A percentile compares a stretch with the other conserved stretches of the same genome.
Conservation (phyloP, 2,888 invertebrate species). For the Apantesis nais region DNA sequence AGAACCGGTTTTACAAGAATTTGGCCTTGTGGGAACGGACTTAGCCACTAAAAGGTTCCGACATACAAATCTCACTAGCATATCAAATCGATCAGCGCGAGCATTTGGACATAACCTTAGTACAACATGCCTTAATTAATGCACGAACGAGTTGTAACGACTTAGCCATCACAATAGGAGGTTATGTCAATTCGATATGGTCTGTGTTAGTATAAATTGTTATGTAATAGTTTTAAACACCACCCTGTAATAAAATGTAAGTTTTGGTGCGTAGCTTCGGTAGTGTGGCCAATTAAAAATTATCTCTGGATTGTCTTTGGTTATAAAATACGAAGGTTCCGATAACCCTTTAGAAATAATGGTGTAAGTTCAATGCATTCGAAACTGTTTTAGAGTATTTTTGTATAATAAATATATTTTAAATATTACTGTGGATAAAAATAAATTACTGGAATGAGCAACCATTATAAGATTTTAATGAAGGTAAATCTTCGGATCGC, state of each 20-base stretch:
- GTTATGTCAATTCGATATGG: constrained; percentile 33
- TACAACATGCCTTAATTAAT: constrained; percentile 31
- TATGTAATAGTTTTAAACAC: constrained; percentile 20
- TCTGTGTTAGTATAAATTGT: constrained; percentile 25
- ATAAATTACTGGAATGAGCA: no score
- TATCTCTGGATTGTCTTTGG: neutral
- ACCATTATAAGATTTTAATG: no score
- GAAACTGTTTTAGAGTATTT: neutral
- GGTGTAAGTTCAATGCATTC: neutral
- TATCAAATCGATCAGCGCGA: constrained; percentile 34
- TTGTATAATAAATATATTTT: neutral
- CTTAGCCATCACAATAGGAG: constrained; percentile 26
- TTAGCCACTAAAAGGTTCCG: constrained; percentile 12
- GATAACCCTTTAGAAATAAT: neutral
- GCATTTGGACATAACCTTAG: constrained; percentile 17
- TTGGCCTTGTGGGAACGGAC: constrained; percentile 5
- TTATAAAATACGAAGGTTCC: neutral
- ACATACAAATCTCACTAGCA: constrained; percentile 17
- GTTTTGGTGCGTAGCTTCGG: neutral
- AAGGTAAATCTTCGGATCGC: no score
- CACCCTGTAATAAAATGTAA: constrained; percentile 6
- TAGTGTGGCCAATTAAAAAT: constrained; percentile 8
- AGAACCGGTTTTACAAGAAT: neutral
- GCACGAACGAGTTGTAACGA: constrained; percentile 26
- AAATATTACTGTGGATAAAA: neutral